These are phyloP conservation scores for Florisuga fusca DNA, from an alignment of 2,797 vertebrate species.

Conservation along the genomic window DNA sequence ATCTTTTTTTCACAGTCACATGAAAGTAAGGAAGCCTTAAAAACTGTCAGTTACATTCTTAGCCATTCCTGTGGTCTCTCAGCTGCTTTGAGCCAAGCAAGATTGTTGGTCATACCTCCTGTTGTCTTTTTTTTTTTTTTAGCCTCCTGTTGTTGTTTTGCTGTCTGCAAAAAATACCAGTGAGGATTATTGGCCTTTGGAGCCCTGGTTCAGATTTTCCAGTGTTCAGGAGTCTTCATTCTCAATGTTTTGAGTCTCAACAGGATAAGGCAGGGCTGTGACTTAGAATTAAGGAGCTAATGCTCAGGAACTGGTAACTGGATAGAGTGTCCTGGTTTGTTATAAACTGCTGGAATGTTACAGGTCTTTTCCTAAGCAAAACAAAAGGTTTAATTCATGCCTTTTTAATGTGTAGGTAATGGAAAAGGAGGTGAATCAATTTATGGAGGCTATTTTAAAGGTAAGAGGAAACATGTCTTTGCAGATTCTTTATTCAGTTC, in stretches of 20 bases:
- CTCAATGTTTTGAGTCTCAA: neutral
- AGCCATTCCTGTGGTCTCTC: neutral
- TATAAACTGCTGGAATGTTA: neutral
- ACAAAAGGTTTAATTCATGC: neutral
- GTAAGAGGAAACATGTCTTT: slow-evolving; percentile 83
- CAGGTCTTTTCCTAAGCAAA: neutral
- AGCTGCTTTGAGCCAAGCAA: neutral
- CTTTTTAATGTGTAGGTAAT: slow-evolving; percentile 84
- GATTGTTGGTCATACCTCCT: neutral
- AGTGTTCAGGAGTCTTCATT: neutral
- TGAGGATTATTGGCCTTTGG: neutral
- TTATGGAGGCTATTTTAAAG: slow-evolving; percentile 99
- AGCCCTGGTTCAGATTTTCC: neutral
- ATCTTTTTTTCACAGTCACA: neutral
- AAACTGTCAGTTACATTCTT: neutral
- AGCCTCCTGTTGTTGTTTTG: neutral
- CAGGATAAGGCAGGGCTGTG: neutral
- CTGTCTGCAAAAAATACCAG: neutral
- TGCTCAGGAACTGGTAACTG: neutral
- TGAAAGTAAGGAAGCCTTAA: neutral
- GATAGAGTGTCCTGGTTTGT: neutral
- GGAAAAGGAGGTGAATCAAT: slow-evolving; percentile 99
- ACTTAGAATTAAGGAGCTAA: neutral
- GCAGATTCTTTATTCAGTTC: slow-evolving; percentile 60
- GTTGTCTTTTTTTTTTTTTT: too few species aligned